These are phyloP conservation scores for Danio tinwini DNA, from an alignment of 2,797 vertebrate genomes.

Conservation along the genomic window DNA sequence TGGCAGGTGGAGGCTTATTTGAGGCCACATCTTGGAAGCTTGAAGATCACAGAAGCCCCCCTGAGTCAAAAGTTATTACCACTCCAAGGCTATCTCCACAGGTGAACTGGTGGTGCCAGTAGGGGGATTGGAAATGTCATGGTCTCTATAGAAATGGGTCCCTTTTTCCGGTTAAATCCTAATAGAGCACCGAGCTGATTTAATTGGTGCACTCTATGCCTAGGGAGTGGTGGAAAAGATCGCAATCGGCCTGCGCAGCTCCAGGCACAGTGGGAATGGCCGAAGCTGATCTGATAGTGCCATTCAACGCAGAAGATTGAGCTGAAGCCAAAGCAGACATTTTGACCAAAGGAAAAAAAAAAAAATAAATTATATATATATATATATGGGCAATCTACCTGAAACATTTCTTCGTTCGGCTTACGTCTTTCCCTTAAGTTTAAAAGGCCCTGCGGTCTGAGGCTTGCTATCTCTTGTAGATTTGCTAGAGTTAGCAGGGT, in stretches of 20 bases:
- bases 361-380: too few relatives aligned
- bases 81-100: conserved; percentile 60
- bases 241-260: conserved; percentile 57
- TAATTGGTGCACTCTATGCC: conserved; percentile 66
- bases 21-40: conserved; percentile 58
- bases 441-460: conserved; percentile 47
- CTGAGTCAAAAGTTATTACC: conserved; percentile 67
- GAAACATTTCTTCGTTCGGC: conserved; percentile 40
- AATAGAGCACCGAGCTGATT: conserved; percentile 60
- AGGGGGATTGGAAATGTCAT: conserved; percentile 63
- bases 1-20: conserved; percentile 61
- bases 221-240: conserved; percentile 63
- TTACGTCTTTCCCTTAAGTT: conserved; percentile 46
- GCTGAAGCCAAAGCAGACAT: conserved; percentile 59
- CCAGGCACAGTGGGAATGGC: conserved; percentile 51
- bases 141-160: conserved; percentile 50
- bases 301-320: conserved; percentile 53
- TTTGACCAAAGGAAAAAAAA: conserved; percentile 51
- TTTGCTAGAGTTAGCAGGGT: conserved; percentile 50
- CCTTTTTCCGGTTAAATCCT: conserved; percentile 61
- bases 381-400: conserved; percentile 57
- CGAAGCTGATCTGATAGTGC: conserved; percentile 62
- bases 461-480: conserved; percentile 52
- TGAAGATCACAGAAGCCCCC: conserved; percentile 65
- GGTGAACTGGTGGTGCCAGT: conserved; percentile 56